These are phyloP conservation scores for Rallus crepitans DNA, from an alignment of 2,797 vertebrate genomes.

Conservation along the genomic window DNA sequence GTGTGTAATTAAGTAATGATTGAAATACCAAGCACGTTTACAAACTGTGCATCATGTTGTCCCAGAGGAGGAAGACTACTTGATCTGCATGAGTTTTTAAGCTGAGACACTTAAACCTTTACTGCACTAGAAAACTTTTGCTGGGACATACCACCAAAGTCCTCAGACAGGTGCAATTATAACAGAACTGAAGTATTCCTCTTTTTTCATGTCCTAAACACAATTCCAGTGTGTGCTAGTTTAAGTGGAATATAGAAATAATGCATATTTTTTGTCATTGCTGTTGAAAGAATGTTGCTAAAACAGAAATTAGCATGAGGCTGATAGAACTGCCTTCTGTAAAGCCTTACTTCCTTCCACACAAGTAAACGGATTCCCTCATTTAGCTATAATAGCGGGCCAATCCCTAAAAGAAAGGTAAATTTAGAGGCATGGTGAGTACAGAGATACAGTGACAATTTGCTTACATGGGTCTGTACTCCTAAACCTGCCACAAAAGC, in stretches of 20 bases:
- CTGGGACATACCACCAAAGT: not conserved
- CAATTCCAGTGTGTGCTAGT: not conserved
- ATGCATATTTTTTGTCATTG: not conserved
- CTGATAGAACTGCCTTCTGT: not conserved
- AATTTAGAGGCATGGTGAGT: not conserved
- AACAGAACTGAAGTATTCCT: not conserved
- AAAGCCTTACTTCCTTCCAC: not conserved
- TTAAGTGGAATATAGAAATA: not conserved
- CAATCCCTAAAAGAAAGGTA: not conserved
- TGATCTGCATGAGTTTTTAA: not conserved
- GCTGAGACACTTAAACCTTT: not conserved
- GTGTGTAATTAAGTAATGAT: conserved; percentile 24
- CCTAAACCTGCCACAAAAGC: not conserved
- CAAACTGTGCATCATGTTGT: not conserved
- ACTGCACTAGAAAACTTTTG: not conserved
- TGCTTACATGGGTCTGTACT: not conserved
- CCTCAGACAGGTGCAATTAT: not conserved
- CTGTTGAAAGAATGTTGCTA: not conserved
- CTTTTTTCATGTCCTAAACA: not conserved
- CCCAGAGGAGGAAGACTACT: not conserved
- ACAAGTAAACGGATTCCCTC: not conserved
- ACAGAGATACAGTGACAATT: not conserved
- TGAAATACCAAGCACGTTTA: conserved; percentile 11
- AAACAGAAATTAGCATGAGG: not conserved
- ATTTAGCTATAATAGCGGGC: not conserved